phyloP scores from a whole-genome alignment of 2,797 vertebrate genomes.

The Oophaga sylvatica region DNA sequence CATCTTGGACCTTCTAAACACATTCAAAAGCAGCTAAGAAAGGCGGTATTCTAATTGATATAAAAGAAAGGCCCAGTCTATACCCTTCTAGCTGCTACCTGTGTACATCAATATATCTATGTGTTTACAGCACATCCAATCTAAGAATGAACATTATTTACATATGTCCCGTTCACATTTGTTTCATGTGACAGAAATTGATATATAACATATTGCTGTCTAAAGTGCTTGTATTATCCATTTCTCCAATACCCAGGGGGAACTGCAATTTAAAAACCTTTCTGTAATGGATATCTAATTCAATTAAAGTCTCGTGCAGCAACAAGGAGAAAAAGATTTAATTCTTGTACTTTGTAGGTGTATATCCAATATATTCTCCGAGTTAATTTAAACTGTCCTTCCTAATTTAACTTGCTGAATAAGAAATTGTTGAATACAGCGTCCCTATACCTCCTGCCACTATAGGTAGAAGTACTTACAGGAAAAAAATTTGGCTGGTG shows the following conservation, averaged over 20 bases:
- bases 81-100: neutral
- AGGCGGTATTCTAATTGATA: neutral
- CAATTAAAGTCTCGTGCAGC: slow-evolving; percentile 23
- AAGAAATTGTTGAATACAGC: slow-evolving; percentile 2
- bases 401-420: slow-evolving; percentile 26
- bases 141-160: slow-evolving; percentile 25
- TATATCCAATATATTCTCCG: neutral
- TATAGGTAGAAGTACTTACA: slow-evolving; percentile 21
- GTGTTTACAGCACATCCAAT: neutral
- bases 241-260: slow-evolving; percentile 35
- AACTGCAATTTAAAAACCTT: slow-evolving; percentile 41
- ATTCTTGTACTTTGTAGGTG: neutral
- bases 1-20: too few relatives aligned
- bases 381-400: slow-evolving; percentile 37
- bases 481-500: neutral
- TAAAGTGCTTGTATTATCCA: slow-evolving; percentile 47
- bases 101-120: neutral
- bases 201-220: slow-evolving; percentile 27
- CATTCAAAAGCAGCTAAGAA: too few relatives aligned
- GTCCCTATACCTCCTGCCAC: neutral
- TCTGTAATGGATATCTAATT: slow-evolving; percentile 56
- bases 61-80: neutral
- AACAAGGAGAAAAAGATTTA: slow-evolving; percentile 10
- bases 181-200: slow-evolving; percentile 40
- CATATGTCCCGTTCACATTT: neutral